These are phyloP conservation scores for Phalacrocorax carbo DNA, from an alignment of 2,113 vertebrate species.

Conservation along the genomic window DNA sequence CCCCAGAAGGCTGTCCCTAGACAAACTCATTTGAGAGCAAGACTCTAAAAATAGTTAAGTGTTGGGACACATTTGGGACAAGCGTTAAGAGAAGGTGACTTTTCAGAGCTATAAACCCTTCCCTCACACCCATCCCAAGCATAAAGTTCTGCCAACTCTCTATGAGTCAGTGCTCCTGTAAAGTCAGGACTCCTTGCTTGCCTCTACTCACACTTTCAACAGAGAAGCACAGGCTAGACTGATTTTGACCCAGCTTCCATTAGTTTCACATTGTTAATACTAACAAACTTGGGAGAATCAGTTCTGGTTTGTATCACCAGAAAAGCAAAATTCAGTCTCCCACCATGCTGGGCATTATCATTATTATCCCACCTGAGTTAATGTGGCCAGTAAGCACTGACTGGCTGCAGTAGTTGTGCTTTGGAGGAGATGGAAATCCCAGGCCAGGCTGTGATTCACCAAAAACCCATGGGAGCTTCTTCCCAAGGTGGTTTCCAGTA, in stretches of 20 bases:
- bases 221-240: not conserved
- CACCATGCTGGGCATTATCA: not conserved
- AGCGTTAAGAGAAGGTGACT: conserved; percentile 9
- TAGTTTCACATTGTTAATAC: not conserved
- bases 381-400: accelerated
- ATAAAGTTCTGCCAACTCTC: not conserved
- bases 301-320: not conserved
- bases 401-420: not conserved
- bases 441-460: not conserved
- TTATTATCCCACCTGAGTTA: not conserved
- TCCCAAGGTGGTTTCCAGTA: not conserved
- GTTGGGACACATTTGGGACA: not conserved
- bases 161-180: not conserved
- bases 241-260: not conserved
- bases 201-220: not conserved
- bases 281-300: no score
- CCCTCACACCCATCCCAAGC: not conserved
- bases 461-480: not conserved
- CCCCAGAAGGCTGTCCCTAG: conserved; percentile 8
- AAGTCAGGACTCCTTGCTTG: not conserved
- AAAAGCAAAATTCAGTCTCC: not conserved
- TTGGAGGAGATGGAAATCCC: not conserved
- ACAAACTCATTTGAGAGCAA: conserved; percentile 1
- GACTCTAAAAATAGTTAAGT: not conserved
- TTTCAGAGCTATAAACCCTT: not conserved